These are phyloP conservation scores for Cotesia glomerata DNA, from an alignment of 1,140 invertebrate genomes.

Conservation along the genomic window DNA sequence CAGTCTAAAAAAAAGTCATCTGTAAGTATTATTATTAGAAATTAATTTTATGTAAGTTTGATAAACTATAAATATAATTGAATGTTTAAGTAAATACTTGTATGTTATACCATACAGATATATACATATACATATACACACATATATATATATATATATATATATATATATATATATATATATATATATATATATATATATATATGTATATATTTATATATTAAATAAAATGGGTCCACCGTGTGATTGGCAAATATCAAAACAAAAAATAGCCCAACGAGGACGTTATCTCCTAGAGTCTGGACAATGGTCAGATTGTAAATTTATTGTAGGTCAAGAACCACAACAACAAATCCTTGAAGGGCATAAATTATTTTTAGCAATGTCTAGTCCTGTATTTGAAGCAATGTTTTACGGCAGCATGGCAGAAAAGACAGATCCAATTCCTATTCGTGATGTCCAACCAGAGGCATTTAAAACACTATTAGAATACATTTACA, in stretches of 20 bases:
- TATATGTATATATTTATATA: too few relatives aligned
- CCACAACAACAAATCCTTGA: constrained; percentile 74
- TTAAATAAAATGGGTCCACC: constrained; percentile 47
- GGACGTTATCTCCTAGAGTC: constrained; percentile 74
- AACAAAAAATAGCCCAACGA: constrained; percentile 72
- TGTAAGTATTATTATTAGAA: constrained; percentile 6
- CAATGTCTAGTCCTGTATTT: constrained; percentile 84
- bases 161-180: too few relatives aligned
- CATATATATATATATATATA: too few relatives aligned
- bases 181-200: too few relatives aligned
- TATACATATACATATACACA: too few relatives aligned
- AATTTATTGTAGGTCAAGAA: constrained; percentile 81
- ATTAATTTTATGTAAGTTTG: background rate
- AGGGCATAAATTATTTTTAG: constrained; percentile 81
- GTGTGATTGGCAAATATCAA: constrained; percentile 77
- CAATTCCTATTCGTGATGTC: constrained; percentile 81
- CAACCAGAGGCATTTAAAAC: constrained; percentile 84
- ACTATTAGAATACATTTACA: constrained; percentile 82
- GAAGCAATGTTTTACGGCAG: constrained; percentile 81
- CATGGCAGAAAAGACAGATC: constrained; percentile 73
- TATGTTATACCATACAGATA: too few relatives aligned
- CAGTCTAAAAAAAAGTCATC: background rate
- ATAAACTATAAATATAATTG: background rate
- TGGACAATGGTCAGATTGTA: constrained; percentile 81
- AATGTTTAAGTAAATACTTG: background rate